Base-by-base conservation (phyloP, 92 coral and sea anemone genomes). In the Phymanthus crucifer region DNA sequence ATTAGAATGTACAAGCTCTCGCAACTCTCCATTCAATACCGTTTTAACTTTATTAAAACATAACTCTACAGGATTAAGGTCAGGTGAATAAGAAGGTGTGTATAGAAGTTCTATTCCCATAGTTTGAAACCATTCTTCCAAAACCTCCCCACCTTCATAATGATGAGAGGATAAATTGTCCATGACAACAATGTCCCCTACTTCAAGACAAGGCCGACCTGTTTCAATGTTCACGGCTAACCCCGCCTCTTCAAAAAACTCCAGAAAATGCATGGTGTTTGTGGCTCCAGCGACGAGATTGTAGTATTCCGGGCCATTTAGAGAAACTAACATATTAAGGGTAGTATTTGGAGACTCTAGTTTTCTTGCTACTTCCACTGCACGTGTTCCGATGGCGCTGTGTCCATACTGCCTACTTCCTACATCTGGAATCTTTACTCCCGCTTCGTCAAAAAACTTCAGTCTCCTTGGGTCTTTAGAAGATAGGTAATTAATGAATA, bases 41-140 rank as follows among this genome's bases (percentile, higher is more conserved):
- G 65, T 40, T 74, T 79, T 85, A 19, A 85, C 83, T 64, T 85
- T 74, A 71, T 79, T 84, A 26, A 85, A 85, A 48, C 84, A 54
- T 2, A 79, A 17, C 75, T 85, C 88, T 23, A 78, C 47, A 3
- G 88, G 85, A 45, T 85, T 79, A 21, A 85, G 68, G 66, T 85
- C 84, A 26, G 84, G 92, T 2, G 87, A 89, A 78, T 89, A 82
- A 26, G 78, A 57, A n/a, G 93, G 90, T 45, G 84, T 85, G 65
- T 81, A 85, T 35, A 88, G 43, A 19, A 82, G 70, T 69, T 85
- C 84, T 4, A 86, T 40, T 17, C 88, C 88, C 87, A 74, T 83
- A 57, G 58, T 66, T 33, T 45, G 76, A 27, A 80, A 74, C 50
- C 46, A 83, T 40, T 84, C 88, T 84, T 88, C 86, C 26, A 84